Evolutionary conservation across 2,797 vertebrate genomes (phyloP).

Genomic region (Neosalanx taihuensis): DNA sequence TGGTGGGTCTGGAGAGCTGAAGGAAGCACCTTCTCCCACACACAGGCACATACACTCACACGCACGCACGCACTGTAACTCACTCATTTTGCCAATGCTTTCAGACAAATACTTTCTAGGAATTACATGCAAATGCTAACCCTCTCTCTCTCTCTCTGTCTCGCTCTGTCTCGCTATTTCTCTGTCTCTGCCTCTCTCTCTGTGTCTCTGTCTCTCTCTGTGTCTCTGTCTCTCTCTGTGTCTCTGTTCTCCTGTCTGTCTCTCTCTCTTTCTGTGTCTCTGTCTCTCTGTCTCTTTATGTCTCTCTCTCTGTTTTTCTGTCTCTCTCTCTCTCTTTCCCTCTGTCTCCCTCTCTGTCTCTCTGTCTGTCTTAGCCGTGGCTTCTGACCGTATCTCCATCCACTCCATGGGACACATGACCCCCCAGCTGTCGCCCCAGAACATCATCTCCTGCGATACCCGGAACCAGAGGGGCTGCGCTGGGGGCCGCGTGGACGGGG

Average conservation of each 20-base stretch:
- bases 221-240: background rate
- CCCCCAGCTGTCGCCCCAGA: slow-evolving; percentile 90
- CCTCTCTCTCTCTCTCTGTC: too few species aligned
- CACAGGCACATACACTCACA: too few species aligned
- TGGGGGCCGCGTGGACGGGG: slow-evolving; percentile 86
- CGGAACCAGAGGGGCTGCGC: slow-evolving; percentile 89
- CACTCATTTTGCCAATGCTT: background rate
- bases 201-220: background rate
- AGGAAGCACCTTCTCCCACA: background rate
- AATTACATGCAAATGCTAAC: background rate
- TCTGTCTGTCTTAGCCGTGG: slow-evolving; percentile 77
- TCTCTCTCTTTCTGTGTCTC: background rate
- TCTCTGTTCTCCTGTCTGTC: background rate
- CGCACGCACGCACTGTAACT: too few species aligned
- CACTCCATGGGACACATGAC: slow-evolving; percentile 98
- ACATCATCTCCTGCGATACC: slow-evolving; percentile 92
- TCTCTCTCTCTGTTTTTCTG: background rate
- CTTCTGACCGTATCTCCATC: slow-evolving; percentile 94
- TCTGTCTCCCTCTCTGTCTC: background rate
- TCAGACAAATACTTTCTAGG: background rate
- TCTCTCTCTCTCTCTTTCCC: background rate
- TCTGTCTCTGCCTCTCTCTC: background rate
- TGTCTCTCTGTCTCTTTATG: too few species aligned
- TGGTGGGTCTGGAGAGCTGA: slow-evolving; percentile 59
- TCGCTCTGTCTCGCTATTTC: background rate